Conservation (phyloP, 2,888 invertebrate genomes). For the Torymus texanus region DNA sequence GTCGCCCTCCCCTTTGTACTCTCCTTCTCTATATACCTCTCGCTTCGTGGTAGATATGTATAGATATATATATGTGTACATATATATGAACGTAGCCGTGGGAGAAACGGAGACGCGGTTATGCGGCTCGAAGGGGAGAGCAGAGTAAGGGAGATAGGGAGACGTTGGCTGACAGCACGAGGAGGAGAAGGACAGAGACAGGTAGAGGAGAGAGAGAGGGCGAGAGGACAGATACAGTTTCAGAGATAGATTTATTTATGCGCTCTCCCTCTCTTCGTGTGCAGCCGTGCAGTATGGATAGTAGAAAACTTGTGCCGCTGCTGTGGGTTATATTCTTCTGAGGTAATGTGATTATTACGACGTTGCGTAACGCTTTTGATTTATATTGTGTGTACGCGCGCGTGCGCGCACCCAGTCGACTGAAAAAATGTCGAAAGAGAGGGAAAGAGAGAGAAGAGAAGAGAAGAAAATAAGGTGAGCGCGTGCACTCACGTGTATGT, state of each 20-base stretch:
- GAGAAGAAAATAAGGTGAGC: constrained; percentile 3
- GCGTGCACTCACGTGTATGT: too few species aligned
- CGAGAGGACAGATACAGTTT: constrained; percentile 44
- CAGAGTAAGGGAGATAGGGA: neutral
- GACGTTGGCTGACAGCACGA: constrained; percentile 9
- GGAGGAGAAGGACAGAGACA: constrained; percentile 22
- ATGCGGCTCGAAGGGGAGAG: neutral
- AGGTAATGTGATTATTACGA: constrained; percentile 54
- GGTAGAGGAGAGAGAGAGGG: neutral
- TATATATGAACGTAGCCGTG: constrained; percentile 50
- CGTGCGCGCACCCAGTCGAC: constrained; percentile 28
- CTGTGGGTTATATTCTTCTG: constrained; percentile 46
- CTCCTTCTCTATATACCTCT: too few species aligned
- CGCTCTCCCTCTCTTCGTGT: neutral
- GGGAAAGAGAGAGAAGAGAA: too few species aligned
- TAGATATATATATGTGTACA: constrained; percentile 59
- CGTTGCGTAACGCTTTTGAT: constrained; percentile 51
- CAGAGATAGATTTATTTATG: constrained; percentile 52
- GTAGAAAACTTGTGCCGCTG: neutral
- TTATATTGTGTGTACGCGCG: constrained; percentile 30
- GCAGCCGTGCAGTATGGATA: neutral
- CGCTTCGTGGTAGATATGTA: constrained; percentile 58
- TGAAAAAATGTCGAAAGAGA: constrained; percentile 1
- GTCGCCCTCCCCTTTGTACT: constrained; percentile 58
- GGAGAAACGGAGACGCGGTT: constrained; percentile 39